Evolutionary conservation across 2,888 invertebrate genomes (phyloP).

Genomic region (Ophion slaviceki): DNA sequence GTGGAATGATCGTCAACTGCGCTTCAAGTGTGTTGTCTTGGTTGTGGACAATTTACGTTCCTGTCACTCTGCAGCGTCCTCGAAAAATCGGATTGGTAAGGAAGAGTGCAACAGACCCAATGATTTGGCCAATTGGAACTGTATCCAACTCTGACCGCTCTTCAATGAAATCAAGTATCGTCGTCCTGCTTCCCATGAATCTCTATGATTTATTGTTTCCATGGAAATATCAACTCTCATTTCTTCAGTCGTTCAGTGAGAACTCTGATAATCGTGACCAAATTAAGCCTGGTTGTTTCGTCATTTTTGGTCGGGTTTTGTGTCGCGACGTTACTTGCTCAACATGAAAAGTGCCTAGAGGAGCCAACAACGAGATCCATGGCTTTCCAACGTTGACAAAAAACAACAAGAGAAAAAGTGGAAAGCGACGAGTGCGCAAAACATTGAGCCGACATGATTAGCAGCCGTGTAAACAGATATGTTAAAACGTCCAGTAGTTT

Average conservation of each 20-base stretch:
- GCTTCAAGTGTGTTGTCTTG: conserved; percentile 78
- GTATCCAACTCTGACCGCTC: no score
- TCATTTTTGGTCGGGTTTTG: conserved; percentile 38
- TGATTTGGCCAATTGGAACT: no score
- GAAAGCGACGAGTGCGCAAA: conserved; percentile 47
- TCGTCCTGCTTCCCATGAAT: no score
- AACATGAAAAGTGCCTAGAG: conserved; percentile 19
- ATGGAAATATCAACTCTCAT: not conserved
- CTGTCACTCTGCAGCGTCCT: no score
- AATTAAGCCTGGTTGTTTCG: conserved; percentile 26
- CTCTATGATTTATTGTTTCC: not conserved
- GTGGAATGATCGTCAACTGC: conserved; percentile 82
- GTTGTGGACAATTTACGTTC: conserved; percentile 29
- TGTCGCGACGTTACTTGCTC: conserved; percentile 51
- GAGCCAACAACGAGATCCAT: conserved; percentile 36
- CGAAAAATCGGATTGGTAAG: no score
- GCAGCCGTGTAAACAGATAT: conserved; percentile 82
- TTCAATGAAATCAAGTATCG: no score
- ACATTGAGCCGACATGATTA: conserved; percentile 78
- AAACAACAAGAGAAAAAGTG: not conserved
- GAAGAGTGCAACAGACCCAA: no score
- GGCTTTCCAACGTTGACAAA: conserved; percentile 31
- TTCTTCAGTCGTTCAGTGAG: not conserved
- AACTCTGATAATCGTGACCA: conserved; percentile 32
- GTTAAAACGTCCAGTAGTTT: conserved; percentile 75